Base-by-base conservation (phyloP, 2,113 vertebrate species). In the Ctenomys sociabilis region DNA sequence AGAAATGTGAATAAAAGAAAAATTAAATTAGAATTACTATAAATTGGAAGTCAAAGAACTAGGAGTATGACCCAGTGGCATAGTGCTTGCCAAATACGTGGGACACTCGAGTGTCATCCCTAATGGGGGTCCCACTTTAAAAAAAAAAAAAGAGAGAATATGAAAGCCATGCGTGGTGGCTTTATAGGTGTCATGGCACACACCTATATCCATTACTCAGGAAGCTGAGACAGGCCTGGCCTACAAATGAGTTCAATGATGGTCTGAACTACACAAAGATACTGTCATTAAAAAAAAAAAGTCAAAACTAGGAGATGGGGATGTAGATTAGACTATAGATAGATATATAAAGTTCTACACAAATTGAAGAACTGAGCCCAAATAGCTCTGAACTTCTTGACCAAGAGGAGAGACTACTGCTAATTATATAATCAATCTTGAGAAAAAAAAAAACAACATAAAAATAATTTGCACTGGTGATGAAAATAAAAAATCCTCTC, bases 331-430 rank as follows among this genome's bases (percentile, higher is more conserved):
- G 64, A 90, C 14, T 57, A 13, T 3, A 86, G 43, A 75, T 19
- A 35, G 43, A 75, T 19, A 35, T 16, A 52, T 19, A 45, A 95
- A 90, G 35, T 64, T 92, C n/a, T 89, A 86, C n/a, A 77, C 14
- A 68, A 66, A 68, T 3, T 85, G 30, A 88, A 88, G 21, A 77
- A 54, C 75, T 43, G 68, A 75, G n/a, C 26, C 63, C 28, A 59
- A 68, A 85, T 16, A 90, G 40, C n/a, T 86, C 85, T 88, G 40
- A 91, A 43, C n/a, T 86, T 97, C 86, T 54, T 52, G 40, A 32
- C n/a, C 32, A 93, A 86, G 83, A 86, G 24, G 87, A 92, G 68
- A 40, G 9, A 84, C 85, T 64, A 54, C 3, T 84, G 37, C 52
- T 92, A 91, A 92, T 75, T 77, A 81, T 70, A 30, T 85, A 49